Base-by-base conservation (phyloP, 2,113 vertebrate genomes). In the Todiramphus chloris region DNA sequence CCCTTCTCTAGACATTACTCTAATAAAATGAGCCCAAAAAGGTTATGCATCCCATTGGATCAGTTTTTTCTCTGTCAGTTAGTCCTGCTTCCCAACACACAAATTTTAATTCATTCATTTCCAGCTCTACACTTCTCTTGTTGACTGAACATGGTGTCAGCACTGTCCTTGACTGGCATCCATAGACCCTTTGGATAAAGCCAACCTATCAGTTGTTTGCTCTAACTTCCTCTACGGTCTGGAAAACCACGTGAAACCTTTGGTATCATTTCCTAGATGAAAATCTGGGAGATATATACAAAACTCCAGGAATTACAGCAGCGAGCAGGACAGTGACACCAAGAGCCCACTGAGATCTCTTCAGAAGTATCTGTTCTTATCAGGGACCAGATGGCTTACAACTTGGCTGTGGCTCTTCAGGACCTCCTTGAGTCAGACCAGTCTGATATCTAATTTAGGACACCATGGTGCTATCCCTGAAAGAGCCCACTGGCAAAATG, bases 11-110 rank as follows among this genome's bases (percentile, higher is more conserved):
- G 50, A 43, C 50, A 53, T 51, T 44, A 58, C 16, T 84, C 24
- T 31, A 35, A 44, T 14, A 85, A 79, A 90, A 70, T 50, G 28
- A 66, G 11, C 2, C 27, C 12, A 2, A 33, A 30, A 78, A 53
- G 4, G 1, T 13, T 67, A 1, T 44, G 35, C 0, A 0, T 72
- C 2, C 16, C 18, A 25, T 10, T 75, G n/a, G 12, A 13, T 89
- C 20, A 20, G 51, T 46, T 73, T 81, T 31, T 37, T 56, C 30
- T 70, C 48, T 75, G 6, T 69, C 37, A 70, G 18, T 79, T 76
- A 59, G 28, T 16, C n/a, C 31, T 79, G 18, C 37, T 56, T 80
- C 33, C 35, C 63, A 70, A 27, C 2, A 28, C 6, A n/a, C 16
- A 13, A 35, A 33, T 64, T 72, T 68, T 39, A 75, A 62, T 31